These are phyloP conservation scores for Sebastes matsubarae DNA, from an alignment of 2,797 vertebrate genomes.

Conservation along the genomic window DNA sequence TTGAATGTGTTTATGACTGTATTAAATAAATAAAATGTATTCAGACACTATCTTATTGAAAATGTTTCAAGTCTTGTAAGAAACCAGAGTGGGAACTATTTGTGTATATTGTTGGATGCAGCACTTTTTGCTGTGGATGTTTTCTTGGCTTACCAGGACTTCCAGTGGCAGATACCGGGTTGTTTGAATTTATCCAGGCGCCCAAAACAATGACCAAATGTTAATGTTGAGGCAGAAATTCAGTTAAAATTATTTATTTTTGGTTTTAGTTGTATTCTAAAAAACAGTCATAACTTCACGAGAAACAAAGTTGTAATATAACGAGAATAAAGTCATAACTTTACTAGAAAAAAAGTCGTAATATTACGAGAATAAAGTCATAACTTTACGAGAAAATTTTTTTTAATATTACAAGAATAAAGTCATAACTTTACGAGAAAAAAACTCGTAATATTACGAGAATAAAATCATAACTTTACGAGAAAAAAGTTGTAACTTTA, in stretches of 20 bases:
- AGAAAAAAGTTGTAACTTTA: too few relatives aligned
- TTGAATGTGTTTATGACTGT: constrained; percentile 16
- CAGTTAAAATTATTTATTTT: neutral
- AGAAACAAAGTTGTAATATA: too few relatives aligned
- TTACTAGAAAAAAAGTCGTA: too few relatives aligned
- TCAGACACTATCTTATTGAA: constrained; percentile 7
- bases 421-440: too few relatives aligned
- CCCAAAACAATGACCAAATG: neutral
- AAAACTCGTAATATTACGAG: too few relatives aligned
- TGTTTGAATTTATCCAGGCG: neutral
- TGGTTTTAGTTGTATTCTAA: neutral
- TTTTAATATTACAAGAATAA: too few relatives aligned
- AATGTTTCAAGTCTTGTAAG: neutral
- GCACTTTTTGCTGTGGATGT: neutral
- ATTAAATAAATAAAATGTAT: constrained; percentile 57
- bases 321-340: too few relatives aligned
- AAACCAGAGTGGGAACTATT: neutral
- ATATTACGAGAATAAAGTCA: too few relatives aligned
- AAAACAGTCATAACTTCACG: neutral
- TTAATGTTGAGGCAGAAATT: neutral
- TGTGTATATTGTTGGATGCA: neutral
- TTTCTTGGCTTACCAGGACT: neutral
- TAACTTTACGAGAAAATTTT: too few relatives aligned
- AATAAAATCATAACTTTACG: too few relatives aligned
- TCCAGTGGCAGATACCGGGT: neutral